phyloP scores from a whole-genome alignment of 1,140 invertebrate species.

The Drosophila micromelanica region DNA sequence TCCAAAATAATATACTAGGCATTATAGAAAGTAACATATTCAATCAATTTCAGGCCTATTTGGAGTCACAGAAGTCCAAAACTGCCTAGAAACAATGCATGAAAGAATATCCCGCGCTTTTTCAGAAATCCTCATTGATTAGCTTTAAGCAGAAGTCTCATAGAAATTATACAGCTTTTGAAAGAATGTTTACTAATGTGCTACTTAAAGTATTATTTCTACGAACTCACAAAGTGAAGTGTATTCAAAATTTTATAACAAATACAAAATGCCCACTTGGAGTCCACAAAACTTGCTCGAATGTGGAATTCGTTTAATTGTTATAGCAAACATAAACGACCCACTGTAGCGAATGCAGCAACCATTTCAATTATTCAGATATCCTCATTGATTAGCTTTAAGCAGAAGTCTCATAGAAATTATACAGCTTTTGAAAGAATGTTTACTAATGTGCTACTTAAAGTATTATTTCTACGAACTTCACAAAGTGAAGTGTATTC shows the following conservation, averaged over 20 bases:
- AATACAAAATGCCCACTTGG: too few relatives aligned
- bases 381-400: slow-evolving; percentile 12
- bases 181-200: slow-evolving; percentile 41
- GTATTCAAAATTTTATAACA: too few relatives aligned
- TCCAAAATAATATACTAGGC: too few relatives aligned
- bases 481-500: too few relatives aligned
- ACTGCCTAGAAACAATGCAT: slow-evolving; percentile 68
- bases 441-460: slow-evolving; percentile 26
- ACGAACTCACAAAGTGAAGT: not conserved
- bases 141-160: slow-evolving; percentile 15
- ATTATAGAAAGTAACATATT: not conserved
- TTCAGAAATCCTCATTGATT: slow-evolving; percentile 3
- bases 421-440: slow-evolving; percentile 41
- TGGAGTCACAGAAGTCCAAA: slow-evolving; percentile 32
- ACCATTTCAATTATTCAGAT: too few relatives aligned
- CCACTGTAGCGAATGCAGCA: too few relatives aligned
- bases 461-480: slow-evolving; percentile 38
- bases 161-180: slow-evolving; percentile 4
- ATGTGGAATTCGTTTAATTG: too few relatives aligned
- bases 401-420: slow-evolving; percentile 13
- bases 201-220: slow-evolving; percentile 45
- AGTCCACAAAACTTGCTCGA: too few relatives aligned
- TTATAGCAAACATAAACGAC: too few relatives aligned
- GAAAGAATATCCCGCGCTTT: slow-evolving; percentile 50
- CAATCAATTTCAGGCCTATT: slow-evolving; percentile 19